Conservation (phyloP, 2,113 vertebrate genomes). For the Channa argus region DNA sequence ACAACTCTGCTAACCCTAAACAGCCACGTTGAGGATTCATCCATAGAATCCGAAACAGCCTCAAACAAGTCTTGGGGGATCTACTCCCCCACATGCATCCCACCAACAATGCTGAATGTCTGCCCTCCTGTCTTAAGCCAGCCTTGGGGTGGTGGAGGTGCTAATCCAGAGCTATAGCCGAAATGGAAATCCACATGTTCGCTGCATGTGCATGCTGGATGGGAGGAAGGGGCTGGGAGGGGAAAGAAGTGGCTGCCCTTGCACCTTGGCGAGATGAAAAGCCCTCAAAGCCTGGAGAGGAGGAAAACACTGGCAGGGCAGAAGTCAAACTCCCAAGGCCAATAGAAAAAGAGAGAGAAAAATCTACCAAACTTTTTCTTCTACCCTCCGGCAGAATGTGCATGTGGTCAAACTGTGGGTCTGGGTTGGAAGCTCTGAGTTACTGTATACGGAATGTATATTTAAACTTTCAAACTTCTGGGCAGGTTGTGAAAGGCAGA, state of each 20-base stretch:
- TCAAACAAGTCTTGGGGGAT: constrained; percentile 71
- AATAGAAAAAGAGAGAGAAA: constrained; percentile 46
- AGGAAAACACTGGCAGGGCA: constrained; percentile 77
- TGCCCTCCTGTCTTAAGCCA: constrained; percentile 75
- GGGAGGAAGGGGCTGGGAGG: constrained; percentile 58
- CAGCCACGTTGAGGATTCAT: constrained; percentile 59
- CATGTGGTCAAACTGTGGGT: constrained; percentile 56
- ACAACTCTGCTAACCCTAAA: constrained; percentile 56
- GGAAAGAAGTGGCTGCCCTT: constrained; percentile 79
- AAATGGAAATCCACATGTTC: constrained; percentile 78
- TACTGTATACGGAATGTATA: constrained; percentile 60
- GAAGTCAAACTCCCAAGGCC: constrained; percentile 82
- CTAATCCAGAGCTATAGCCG: constrained; percentile 71
- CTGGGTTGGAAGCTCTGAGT: constrained; percentile 58
- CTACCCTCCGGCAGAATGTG: constrained; percentile 69
- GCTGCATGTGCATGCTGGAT: constrained; percentile 37
- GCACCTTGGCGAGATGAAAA: constrained; percentile 82
- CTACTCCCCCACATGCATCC: constrained; percentile 70
- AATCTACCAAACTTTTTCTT: constrained; percentile 73
- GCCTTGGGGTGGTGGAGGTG: constrained; percentile 73
- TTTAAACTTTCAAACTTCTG: constrained; percentile 46
- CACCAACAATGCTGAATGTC: constrained; percentile 71
- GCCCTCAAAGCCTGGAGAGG: constrained; percentile 76
- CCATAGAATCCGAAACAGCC: constrained; percentile 60
- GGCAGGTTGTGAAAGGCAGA: constrained; percentile 35